A percentile compares a stretch with the other conserved stretches of the same genome.
Evolutionary conservation across 2,797 vertebrate species (phyloP).

Genomic region (Enteromius treurensis): DNA sequence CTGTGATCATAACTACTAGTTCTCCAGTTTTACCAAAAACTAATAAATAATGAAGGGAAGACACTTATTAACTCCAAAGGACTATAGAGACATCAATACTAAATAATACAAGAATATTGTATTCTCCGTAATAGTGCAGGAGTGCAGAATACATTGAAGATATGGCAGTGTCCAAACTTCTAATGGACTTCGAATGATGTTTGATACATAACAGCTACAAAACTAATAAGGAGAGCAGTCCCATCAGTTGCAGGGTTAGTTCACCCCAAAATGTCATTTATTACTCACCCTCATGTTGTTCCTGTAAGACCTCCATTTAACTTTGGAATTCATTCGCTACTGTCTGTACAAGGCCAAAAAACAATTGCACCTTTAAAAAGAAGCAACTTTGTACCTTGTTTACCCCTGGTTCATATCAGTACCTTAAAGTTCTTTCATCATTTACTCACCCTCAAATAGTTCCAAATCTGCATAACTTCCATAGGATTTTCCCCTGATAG

Average conservation of each 20-base stretch:
- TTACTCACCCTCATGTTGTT: neutral
- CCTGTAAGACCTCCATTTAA: too few species aligned
- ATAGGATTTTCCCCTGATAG: neutral
- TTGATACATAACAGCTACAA: neutral
- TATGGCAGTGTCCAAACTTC: neutral
- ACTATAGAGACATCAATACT: neutral
- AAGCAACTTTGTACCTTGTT: neutral
- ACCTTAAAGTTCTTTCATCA: too few species aligned
- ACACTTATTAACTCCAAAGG: neutral
- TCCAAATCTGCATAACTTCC: too few species aligned
- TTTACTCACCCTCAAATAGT: too few species aligned
- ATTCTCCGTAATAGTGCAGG: neutral
- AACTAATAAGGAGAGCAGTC: neutral
- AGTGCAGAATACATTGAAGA: neutral
- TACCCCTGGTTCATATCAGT: neutral
- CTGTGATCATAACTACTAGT: neutral
- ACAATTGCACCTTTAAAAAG: neutral
- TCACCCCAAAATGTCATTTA: neutral
- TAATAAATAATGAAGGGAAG: neutral
- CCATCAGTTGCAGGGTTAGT: neutral
- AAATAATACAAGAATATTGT: neutral
- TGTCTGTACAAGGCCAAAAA: neutral
- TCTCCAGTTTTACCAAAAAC: neutral
- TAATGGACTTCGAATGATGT: neutral
- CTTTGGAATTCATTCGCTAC: neutral